A percentile compares a stretch with the other conserved stretches of the same genome.
Evolutionary conservation across 2,888 invertebrate species (phyloP).

Genomic region (Synergus umbraculus): DNA sequence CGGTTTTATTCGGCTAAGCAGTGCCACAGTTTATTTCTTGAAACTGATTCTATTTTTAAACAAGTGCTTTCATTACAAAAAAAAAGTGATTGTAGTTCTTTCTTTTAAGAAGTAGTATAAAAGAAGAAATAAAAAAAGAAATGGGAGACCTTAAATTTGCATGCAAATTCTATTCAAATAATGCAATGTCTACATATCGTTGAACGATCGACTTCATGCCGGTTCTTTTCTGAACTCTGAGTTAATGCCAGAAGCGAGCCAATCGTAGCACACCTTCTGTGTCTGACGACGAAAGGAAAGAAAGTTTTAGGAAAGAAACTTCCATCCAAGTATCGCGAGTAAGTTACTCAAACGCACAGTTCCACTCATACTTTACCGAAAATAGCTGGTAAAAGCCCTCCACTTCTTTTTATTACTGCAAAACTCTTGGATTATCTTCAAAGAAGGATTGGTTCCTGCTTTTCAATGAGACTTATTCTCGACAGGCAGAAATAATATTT

Average conservation of each 20-base stretch:
- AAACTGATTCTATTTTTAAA: background rate
- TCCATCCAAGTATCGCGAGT: slow-evolving; percentile 31
- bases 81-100: background rate
- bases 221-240: slow-evolving; percentile 54
- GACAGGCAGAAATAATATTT: slow-evolving; percentile 25
- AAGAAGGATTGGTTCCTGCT: slow-evolving; percentile 12
- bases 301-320: slow-evolving; percentile 39
- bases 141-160: background rate
- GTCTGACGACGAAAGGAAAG: slow-evolving; percentile 39
- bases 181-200: slow-evolving; percentile 38
- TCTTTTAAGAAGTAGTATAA: too few species aligned
- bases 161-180: background rate
- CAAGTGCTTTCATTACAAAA: background rate
- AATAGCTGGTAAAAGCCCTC: slow-evolving; percentile 39
- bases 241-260: slow-evolving; percentile 60
- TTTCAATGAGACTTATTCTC: slow-evolving; percentile 17
- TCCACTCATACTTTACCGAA: slow-evolving; percentile 34
- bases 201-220: slow-evolving; percentile 57
- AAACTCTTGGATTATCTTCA: slow-evolving; percentile 37
- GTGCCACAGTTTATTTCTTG: background rate
- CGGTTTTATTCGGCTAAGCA: too few species aligned
- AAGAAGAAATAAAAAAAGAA: too few species aligned
- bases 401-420: slow-evolving; percentile 35
- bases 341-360: slow-evolving; percentile 40
- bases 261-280: slow-evolving; percentile 53